Conservation (phyloP, 2,113 vertebrate genomes). For the Indicator indicator region DNA sequence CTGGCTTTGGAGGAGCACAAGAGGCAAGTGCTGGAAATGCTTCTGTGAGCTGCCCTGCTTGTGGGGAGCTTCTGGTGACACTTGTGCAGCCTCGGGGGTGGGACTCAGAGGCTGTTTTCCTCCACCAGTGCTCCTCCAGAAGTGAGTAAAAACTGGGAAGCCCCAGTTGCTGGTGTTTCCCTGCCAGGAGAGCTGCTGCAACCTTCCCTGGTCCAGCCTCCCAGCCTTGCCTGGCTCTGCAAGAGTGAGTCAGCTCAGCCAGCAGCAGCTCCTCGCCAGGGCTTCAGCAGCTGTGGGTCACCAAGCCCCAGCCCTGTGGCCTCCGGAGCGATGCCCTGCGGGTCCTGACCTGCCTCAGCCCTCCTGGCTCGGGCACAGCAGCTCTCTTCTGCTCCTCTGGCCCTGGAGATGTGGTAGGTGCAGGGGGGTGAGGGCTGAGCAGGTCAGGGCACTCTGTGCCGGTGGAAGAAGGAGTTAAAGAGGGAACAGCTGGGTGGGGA, state of each 20-base stretch:
- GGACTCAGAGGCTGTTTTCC: constrained; percentile 4
- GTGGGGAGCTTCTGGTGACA: not conserved
- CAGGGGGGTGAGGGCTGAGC: rapidly evolving
- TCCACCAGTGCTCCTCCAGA: not conserved
- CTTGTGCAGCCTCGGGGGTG: not conserved
- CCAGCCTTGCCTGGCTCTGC: constrained; percentile 44
- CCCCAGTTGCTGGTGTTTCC: not conserved
- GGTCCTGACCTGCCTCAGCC: not conserved
- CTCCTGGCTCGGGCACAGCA: not conserved
- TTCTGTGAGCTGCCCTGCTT: not conserved
- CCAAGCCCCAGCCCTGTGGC: not conserved
- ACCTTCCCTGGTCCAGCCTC: constrained; percentile 19
- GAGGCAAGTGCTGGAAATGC: not conserved
- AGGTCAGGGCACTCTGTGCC: not conserved
- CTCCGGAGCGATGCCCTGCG: not conserved
- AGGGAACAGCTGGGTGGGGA: not conserved
- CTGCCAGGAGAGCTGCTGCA: constrained; percentile 26
- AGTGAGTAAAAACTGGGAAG: not conserved
- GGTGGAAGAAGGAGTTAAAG: not conserved
- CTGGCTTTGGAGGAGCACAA: not conserved
- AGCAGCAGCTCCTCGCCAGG: not conserved
- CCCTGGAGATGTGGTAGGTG: constrained; percentile 3
- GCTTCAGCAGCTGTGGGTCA: not conserved
- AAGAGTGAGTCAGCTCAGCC: constrained; percentile 49
- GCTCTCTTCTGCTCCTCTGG: not conserved